Conservation (phyloP, 2,113 vertebrate species). For the Catharus fuscescens region DNA sequence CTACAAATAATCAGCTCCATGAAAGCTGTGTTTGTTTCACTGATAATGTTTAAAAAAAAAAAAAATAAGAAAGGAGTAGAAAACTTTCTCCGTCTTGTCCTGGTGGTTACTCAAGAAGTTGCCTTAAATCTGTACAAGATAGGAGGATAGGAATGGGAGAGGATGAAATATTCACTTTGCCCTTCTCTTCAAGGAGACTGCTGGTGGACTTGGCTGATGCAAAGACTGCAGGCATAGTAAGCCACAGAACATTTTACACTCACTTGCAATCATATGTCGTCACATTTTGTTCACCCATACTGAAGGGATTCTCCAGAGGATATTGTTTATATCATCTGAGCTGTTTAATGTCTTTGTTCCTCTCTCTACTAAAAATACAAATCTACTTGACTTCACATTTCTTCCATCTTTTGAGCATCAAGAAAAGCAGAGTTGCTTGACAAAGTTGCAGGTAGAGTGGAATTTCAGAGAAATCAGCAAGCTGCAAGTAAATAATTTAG, state of each 20-base stretch:
- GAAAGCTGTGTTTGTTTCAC: background rate
- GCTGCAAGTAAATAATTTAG: slow-evolving; percentile 59
- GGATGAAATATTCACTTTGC: background rate
- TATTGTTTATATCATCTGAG: background rate
- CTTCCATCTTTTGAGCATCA: background rate
- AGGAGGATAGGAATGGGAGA: background rate
- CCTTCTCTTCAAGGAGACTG: background rate
- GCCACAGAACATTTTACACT: background rate
- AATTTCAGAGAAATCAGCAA: slow-evolving; percentile 50
- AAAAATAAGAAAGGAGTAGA: background rate
- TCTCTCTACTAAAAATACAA: background rate
- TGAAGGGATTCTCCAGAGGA: background rate
- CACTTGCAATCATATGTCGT: background rate
- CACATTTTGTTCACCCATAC: background rate
- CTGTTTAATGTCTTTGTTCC: background rate
- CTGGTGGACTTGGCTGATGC: background rate
- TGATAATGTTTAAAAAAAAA: background rate
- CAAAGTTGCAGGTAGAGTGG: background rate
- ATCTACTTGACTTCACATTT: background rate
- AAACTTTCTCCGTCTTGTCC: background rate
- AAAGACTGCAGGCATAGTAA: background rate
- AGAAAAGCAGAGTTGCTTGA: background rate
- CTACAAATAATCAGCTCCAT: background rate
- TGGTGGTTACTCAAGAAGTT: background rate
- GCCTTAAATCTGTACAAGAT: background rate